Evolutionary conservation across 2,797 vertebrate genomes (phyloP), one percentile per base, ranked within the genome.

Genomic region (Lepilemur septentrionalis): DNA sequence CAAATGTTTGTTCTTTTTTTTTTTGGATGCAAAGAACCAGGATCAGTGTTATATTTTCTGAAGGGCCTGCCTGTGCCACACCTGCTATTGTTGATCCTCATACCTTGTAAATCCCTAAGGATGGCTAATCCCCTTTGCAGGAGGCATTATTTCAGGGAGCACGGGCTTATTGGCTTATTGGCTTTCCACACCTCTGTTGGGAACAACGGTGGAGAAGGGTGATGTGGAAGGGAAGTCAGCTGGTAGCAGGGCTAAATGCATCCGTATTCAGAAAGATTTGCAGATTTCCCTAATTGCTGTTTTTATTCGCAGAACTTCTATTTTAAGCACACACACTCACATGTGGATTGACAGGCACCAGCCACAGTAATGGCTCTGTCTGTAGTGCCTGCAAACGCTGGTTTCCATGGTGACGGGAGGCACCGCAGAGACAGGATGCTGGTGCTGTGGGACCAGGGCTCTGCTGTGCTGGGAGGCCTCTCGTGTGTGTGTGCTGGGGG

Each of bases 301-400:
- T 96, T 97, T 96, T 95, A 94, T 95, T 96, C 55, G 13, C 65
- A 84, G 79, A 81, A 91, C 80, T 97, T 97, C 97, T 97, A 92
- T 98, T 97, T 97, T 96, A 95, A 96, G 96, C 52, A 0, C 41
- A 7, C 55, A 10, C 14, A 9, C 41, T 48, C 91, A 61, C 78
- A 23, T 70, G 59, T 93, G 92, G 92, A 93, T 52, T 78, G 76
- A 87, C 89, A 83, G 70, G 59, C 65, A 89, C 59, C 81, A 69
- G 83, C 89, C 14, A 0, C 35, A 4, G 32, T 95, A 38, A 76
- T 75, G 72, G 73, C 93, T 88, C 79, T 73, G 65, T 41, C 83
- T 91, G 50, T 52, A 79, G 91, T 52, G 73, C 72, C 89, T 96
- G 83, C 97, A 92, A 80, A 93, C 4, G 18, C 30, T 4, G 0